phyloP scores from a whole-genome alignment of 2,113 vertebrate species.

The Gymnobelideus leadbeateri region DNA sequence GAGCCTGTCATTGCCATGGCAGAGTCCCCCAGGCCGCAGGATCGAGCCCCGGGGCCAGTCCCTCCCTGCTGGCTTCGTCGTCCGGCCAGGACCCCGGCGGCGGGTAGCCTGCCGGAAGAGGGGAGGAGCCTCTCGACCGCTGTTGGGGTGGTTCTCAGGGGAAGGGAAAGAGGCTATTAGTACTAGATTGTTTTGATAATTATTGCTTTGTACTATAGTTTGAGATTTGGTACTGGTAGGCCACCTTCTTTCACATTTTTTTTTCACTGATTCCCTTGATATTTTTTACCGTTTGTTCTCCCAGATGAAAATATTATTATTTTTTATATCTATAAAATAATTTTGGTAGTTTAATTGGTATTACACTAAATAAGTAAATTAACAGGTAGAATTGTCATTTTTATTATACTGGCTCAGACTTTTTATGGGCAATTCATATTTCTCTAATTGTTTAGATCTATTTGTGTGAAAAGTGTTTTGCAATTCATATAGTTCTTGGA shows the following conservation, averaged over 20 bases:
- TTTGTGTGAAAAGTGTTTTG: background rate
- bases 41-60: conserved; percentile 38
- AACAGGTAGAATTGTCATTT: background rate
- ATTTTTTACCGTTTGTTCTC: background rate
- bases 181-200: too few relatives aligned
- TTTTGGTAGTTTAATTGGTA: background rate
- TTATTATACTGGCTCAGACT: background rate
- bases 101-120: background rate
- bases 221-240: too few relatives aligned
- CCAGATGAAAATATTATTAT: background rate
- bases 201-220: too few relatives aligned
- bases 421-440: background rate
- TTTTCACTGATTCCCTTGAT: background rate
- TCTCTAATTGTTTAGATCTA: background rate
- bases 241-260: too few relatives aligned
- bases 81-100: background rate
- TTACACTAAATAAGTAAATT: background rate
- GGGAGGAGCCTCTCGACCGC: background rate
- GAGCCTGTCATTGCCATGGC: conserved; percentile 99
- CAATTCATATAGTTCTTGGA: background rate
- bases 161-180: background rate
- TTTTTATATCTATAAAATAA: background rate
- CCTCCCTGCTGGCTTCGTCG: conserved; percentile 4
- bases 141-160: background rate
- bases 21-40: conserved; percentile 20